These are phyloP conservation scores for Perca flavescens DNA, from an alignment of 2,113 vertebrate species.

Conservation along the genomic window DNA sequence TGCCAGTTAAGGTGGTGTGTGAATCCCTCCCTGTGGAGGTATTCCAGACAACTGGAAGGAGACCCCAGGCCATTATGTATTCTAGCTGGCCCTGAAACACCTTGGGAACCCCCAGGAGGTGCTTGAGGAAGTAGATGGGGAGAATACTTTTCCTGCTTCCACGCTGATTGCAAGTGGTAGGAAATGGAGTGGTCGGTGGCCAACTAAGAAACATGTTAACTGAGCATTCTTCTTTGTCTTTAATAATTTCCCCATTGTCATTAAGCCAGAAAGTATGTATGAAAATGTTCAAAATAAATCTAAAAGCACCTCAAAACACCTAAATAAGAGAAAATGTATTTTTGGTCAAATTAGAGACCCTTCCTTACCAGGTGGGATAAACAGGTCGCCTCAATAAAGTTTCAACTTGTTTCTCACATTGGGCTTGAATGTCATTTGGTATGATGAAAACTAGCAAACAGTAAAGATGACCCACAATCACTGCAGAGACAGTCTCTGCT, in stretches of 20 bases:
- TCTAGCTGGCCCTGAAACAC: not conserved
- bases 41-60: not conserved
- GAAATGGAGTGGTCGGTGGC: not conserved
- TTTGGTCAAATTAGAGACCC: constrained; percentile 32
- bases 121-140: not conserved
- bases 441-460: constrained; percentile 45
- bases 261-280: not conserved
- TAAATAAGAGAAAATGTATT: not conserved
- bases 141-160: not conserved
- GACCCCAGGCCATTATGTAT: not conserved
- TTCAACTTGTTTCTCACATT: constrained; percentile 5
- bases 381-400: constrained; percentile 55
- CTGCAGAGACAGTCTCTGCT: not conserved
- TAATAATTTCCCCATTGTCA: not conserved
- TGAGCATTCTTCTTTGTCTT: not conserved
- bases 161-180: not conserved
- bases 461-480: not conserved
- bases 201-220: too few relatives aligned
- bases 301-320: not conserved
- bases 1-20: not conserved
- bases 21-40: not conserved
- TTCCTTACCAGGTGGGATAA: constrained; percentile 39
- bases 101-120: not conserved
- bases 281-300: not conserved
- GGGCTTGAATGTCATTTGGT: constrained; percentile 38